These are phyloP conservation scores for Peromyscus californicus DNA, from an alignment of 2,113 vertebrate species.

Conservation along the genomic window DNA sequence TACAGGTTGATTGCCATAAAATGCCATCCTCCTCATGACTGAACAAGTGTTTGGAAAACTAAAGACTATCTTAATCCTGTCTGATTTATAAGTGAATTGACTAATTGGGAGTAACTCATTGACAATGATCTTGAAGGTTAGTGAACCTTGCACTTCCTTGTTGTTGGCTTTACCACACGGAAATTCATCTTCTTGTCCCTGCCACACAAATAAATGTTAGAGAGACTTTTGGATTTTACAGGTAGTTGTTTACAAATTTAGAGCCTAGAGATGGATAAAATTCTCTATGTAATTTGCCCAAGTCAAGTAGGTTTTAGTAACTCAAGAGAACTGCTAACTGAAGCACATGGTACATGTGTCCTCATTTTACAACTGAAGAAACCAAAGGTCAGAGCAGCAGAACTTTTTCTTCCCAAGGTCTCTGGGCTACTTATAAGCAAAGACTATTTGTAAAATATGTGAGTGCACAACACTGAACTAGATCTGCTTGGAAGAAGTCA, in stretches of 20 bases:
- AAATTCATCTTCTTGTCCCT: not conserved
- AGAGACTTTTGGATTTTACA: not conserved
- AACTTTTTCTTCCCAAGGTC: not conserved
- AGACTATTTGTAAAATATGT: not conserved
- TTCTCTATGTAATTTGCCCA: not conserved
- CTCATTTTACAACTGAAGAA: not conserved
- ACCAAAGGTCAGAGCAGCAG: not conserved
- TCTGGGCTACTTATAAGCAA: not conserved
- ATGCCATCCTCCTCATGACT: not conserved
- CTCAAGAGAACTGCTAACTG: not conserved
- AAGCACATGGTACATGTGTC: not conserved
- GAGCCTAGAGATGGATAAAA: not conserved
- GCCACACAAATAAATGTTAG: not conserved
- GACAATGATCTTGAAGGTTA: conserved; percentile 1
- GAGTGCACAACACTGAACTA: not conserved
- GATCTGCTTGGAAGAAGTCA: not conserved
- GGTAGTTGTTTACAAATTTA: not conserved
- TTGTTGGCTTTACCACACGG: not conserved
- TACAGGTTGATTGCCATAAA: conserved; percentile 60
- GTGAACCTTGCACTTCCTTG: not conserved
- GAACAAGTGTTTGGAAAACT: not conserved
- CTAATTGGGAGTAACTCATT: conserved; percentile 24
- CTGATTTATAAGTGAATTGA: not conserved
- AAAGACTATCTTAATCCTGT: not conserved
- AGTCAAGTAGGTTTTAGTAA: not conserved